Evolutionary conservation across 2,113 vertebrate genomes (phyloP).

Genomic region (Trogon surrucura): DNA sequence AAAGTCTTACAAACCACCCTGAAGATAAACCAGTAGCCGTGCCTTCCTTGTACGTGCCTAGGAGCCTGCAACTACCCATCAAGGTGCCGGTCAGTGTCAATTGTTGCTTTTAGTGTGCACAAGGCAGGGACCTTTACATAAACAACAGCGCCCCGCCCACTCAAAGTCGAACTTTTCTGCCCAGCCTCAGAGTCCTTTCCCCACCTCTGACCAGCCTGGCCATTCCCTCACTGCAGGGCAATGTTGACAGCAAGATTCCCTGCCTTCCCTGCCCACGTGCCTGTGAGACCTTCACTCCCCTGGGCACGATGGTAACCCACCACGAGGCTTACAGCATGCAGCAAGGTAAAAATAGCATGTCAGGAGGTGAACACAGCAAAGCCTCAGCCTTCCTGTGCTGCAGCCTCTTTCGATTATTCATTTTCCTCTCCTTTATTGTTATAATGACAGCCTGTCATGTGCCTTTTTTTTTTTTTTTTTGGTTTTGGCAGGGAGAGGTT

Average conservation of each 20-base stretch:
- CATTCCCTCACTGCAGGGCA: not conserved
- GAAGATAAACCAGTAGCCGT: not conserved
- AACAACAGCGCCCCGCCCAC: not conserved
- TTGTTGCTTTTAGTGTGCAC: not conserved
- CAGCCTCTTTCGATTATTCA: not conserved
- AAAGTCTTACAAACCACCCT: not conserved
- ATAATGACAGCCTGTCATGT: not conserved
- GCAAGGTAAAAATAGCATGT: not conserved
- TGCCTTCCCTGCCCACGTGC: accelerated
- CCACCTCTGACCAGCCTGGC: not conserved
- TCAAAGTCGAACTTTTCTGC: not conserved
- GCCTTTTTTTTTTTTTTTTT: not conserved
- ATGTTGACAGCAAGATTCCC: not conserved
- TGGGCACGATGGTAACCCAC: accelerated
- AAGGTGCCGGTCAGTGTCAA: accelerated
- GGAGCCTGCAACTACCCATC: not conserved
- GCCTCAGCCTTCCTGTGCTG: not conserved
- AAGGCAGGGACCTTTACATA: not conserved
- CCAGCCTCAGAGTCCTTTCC: too few species aligned
- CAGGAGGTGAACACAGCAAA: conserved; percentile 1
- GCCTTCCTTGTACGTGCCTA: not conserved
- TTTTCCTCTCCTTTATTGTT: not conserved
- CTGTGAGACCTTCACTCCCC: not conserved
- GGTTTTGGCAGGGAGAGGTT: not conserved
- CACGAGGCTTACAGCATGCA: not conserved